Evolutionary conservation across 2,888 invertebrate species (phyloP), one percentile per base, ranked within the genome.

Genomic region (Strigamia maritima): DNA sequence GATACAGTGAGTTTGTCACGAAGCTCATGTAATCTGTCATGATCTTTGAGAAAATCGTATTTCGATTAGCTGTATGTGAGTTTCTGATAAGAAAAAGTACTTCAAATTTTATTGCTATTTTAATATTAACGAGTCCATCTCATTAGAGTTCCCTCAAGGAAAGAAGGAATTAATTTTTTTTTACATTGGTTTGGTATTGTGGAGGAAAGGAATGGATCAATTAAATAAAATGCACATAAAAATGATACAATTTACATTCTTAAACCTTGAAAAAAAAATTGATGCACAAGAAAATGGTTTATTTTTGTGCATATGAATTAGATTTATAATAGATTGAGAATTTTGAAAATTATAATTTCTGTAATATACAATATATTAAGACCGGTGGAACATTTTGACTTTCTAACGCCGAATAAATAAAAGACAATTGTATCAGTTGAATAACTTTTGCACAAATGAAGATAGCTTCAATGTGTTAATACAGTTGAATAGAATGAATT

Each of bases 41-140:
- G 49, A 49, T 49, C 49, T 44, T 49, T 49, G 49, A 49, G 49
- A n/a, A 49, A 44, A 49, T 49, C n/a, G 49, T n/a, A 49, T 49
- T 49, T 19, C 49, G 49, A 49, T 49, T 49, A 49, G 49, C 49
- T 49, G 49, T 49, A 49, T 49, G 49, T n/a, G n/a, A 1, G 49
- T 49, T 49, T 49, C 2, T 49, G 49, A 49, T 49, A 49, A 49
- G 49, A 49, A 49, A 49, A 49, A 49, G 49, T n/a, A 44, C 40
- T 10, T 49, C n/a, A 49, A 2, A 49, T 49, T 49, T 49, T 49
- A 49, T 49, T 49, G 49, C 49, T 49, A 16, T 49, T 49, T 49
- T 49, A 49, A 49, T 49, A 49, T 49, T 49, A 49, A 49, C 49
- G 49, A 49, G 49, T 49, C 49, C 49, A 49, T 49, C 49, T 49